These are phyloP conservation scores for Tragulus kanchil DNA, from an alignment of 2,113 vertebrate genomes.

Conservation along the genomic window DNA sequence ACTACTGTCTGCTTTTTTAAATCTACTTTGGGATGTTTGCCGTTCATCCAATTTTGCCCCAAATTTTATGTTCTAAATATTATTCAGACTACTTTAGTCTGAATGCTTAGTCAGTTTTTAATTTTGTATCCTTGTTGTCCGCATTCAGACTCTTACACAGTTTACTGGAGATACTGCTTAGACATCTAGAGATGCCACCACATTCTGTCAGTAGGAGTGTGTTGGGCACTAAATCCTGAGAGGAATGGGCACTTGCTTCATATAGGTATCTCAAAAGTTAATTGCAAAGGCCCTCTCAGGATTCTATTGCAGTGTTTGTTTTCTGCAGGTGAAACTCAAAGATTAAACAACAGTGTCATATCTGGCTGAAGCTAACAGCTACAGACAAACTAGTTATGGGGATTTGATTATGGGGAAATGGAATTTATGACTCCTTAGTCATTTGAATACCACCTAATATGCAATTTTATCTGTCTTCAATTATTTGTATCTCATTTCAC, in stretches of 20 bases:
- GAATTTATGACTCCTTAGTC: not conserved
- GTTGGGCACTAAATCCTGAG: conserved; percentile 10
- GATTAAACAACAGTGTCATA: conserved; percentile 16
- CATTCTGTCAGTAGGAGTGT: not conserved
- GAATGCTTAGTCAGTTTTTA: conserved; percentile 33
- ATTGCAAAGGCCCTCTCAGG: not conserved
- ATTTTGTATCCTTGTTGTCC: conserved; percentile 34
- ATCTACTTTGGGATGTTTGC: conserved; percentile 55
- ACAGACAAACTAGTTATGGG: conserved; percentile 22
- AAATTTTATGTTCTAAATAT: conserved; percentile 63
- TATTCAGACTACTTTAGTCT: conserved; percentile 24
- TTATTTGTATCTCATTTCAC: conserved; percentile 58
- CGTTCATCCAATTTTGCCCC: conserved; percentile 18
- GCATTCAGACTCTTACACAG: not conserved
- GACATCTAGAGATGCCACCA: not conserved
- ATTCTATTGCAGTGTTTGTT: conserved; percentile 8
- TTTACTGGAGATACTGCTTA: not conserved
- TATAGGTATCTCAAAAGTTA: not conserved
- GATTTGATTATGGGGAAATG: not conserved
- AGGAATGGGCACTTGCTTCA: conserved; percentile 28
- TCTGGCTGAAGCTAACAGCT: not conserved
- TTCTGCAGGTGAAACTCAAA: conserved; percentile 36
- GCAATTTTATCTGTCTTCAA: conserved; percentile 31
- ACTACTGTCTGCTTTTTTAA: conserved; percentile 54
- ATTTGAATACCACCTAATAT: conserved; percentile 35